Conservation (phyloP, 2,797 vertebrate genomes). For the Philypnodon macrostomus region DNA sequence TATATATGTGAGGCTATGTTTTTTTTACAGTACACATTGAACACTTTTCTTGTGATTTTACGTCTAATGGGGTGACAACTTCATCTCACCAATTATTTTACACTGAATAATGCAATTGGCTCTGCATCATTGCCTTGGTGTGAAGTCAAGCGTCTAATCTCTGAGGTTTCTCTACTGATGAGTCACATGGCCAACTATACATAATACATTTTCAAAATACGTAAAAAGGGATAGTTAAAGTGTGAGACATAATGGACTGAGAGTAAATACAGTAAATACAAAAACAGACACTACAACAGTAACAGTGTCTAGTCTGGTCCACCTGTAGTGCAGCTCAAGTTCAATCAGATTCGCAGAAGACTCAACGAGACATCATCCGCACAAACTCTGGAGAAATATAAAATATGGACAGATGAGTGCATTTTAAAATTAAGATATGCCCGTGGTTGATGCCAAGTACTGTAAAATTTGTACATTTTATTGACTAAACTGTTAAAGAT, state of each 20-base stretch:
- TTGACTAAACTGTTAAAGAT: no score
- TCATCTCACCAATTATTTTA: no score
- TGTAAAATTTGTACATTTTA: no score
- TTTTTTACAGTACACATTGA: no score
- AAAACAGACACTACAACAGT: slow-evolving; percentile 43
- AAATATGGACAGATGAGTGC: not conserved
- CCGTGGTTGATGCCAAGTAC: no score
- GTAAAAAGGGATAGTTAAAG: slow-evolving; percentile 35
- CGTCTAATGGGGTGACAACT: no score
- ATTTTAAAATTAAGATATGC: not conserved
- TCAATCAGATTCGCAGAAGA: slow-evolving; percentile 11
- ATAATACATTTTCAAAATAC: slow-evolving; percentile 29
- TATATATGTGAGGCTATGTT: no score
- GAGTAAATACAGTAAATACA: slow-evolving; percentile 12
- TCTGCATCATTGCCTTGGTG: no score
- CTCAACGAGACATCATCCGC: slow-evolving; percentile 82
- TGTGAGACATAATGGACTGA: slow-evolving; percentile 24
- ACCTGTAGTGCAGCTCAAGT: slow-evolving; percentile 25
- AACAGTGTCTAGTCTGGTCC: slow-evolving; percentile 35
- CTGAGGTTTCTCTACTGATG: not conserved
- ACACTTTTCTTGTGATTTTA: no score
- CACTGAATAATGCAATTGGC: no score
- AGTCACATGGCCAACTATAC: slow-evolving; percentile 11
- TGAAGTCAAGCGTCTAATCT: no score
- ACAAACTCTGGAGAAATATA: slow-evolving; percentile 75